Conservation (phyloP, 2,888 invertebrate genomes). For the Euplagia quadripunctaria region DNA sequence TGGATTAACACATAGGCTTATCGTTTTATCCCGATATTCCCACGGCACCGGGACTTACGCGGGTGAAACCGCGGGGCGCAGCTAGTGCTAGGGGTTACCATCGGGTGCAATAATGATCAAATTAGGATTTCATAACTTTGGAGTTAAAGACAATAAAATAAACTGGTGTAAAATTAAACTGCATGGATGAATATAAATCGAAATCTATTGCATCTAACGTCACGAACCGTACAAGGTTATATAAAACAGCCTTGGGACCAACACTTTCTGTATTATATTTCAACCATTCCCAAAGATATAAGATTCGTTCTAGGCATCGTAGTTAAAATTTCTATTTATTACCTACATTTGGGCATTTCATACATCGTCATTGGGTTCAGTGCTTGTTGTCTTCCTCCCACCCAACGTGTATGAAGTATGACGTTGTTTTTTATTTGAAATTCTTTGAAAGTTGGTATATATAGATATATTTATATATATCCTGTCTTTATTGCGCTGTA, state of each 20-base stretch:
- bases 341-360: too few species aligned
- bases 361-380: background rate
- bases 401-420: background rate
- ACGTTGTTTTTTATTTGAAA: background rate
- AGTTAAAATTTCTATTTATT: too few species aligned
- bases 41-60: too few species aligned
- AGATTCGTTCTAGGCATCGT: background rate
- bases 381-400: background rate
- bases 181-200: background rate
- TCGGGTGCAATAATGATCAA: background rate
- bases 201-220: background rate
- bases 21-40: too few species aligned
- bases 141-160: background rate
- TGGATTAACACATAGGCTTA: too few species aligned
- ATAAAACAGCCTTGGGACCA: background rate
- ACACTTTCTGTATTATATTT: background rate
- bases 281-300: background rate
- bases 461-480: too few species aligned
- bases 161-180: too few species aligned
- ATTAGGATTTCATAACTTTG: too few species aligned
- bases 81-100: too few species aligned
- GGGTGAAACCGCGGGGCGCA: too few species aligned
- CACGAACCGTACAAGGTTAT: background rate
- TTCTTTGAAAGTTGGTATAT: background rate
- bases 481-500: background rate